Percentiles rank a stretch among this genome's conserved stretches.
These are phyloP conservation scores for Lethrus apterus DNA, from an alignment of 1,140 invertebrate genomes.

Conservation along the genomic window DNA sequence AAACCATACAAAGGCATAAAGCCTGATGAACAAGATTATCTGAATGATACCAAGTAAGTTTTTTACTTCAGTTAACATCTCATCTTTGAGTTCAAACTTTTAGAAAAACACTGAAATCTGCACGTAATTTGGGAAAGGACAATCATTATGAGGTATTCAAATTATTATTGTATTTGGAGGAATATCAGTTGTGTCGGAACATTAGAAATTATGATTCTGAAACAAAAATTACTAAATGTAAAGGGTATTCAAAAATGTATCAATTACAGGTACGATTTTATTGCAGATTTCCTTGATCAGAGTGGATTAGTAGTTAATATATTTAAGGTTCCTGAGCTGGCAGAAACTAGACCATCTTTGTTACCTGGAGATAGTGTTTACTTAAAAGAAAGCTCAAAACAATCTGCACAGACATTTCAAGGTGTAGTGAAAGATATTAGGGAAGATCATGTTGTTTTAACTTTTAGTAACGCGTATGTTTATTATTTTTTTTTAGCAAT, in stretches of 20 bases:
- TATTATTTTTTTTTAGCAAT: constrained; percentile 57
- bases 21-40: not conserved
- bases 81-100: not conserved
- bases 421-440: constrained; percentile 72
- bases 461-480: constrained; percentile 50
- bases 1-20: not conserved
- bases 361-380: constrained; percentile 66
- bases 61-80: not conserved
- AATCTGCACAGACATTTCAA: constrained; percentile 50
- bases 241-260: constrained; percentile 1
- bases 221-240: constrained; percentile 1
- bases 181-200: constrained; percentile 55
- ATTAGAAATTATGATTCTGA: constrained; percentile 60
- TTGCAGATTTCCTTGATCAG: too few relatives aligned
- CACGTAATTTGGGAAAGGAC: constrained; percentile 2
- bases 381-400: constrained; percentile 43
- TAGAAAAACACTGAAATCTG: not conserved
- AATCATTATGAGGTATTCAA: constrained; percentile 59
- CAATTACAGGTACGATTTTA: not conserved
- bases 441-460: constrained; percentile 57
- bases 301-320: not conserved
- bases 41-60: not conserved
- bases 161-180: constrained; percentile 65
- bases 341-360: constrained; percentile 76
- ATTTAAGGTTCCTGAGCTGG: constrained; percentile 61